Percentiles rank a stretch among this genome's conserved stretches.
Evolutionary conservation across 2,888 invertebrate genomes (phyloP).

Genomic region (Emmelina monodactyla): DNA sequence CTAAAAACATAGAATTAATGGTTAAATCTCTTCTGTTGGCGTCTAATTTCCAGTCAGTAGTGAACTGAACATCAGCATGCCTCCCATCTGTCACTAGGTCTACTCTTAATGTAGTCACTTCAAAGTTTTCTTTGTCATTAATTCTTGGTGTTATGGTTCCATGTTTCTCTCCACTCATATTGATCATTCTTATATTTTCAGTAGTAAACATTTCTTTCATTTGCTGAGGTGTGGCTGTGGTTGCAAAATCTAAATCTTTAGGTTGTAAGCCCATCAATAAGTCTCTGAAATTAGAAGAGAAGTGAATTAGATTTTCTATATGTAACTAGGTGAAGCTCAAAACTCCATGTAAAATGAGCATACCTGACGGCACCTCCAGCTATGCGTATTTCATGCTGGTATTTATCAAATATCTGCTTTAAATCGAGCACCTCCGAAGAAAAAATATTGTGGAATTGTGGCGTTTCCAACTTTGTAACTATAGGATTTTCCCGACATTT

Average conservation of each 20-base stretch:
- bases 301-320: not conserved
- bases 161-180: constrained; percentile 90
- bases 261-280: constrained; percentile 80
- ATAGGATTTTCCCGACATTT: constrained; percentile 68
- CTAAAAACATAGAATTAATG: constrained; percentile 96
- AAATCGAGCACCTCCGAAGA: constrained; percentile 80
- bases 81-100: constrained; percentile 93
- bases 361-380: constrained; percentile 95
- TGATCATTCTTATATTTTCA: constrained; percentile 90
- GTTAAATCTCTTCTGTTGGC: constrained; percentile 96
- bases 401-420: constrained; percentile 77
- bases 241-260: constrained; percentile 97
- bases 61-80: constrained; percentile 94
- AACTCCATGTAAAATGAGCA: too few relatives aligned
- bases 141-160: constrained; percentile 96
- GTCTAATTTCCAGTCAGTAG: constrained; percentile 92
- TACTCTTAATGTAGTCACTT: constrained; percentile 91
- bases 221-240: constrained; percentile 93
- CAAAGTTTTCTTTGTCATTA: constrained; percentile 93
- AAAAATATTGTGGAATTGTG: constrained; percentile 80
- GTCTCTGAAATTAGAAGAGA: constrained; percentile 62
- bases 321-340: too few relatives aligned
- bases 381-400: constrained; percentile 86
- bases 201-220: constrained; percentile 93
- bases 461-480: constrained; percentile 73